Evolutionary conservation across 2,888 invertebrate genomes (phyloP), one percentile per base, ranked within the genome.

Genomic region (Therioaphis trifolii): DNA sequence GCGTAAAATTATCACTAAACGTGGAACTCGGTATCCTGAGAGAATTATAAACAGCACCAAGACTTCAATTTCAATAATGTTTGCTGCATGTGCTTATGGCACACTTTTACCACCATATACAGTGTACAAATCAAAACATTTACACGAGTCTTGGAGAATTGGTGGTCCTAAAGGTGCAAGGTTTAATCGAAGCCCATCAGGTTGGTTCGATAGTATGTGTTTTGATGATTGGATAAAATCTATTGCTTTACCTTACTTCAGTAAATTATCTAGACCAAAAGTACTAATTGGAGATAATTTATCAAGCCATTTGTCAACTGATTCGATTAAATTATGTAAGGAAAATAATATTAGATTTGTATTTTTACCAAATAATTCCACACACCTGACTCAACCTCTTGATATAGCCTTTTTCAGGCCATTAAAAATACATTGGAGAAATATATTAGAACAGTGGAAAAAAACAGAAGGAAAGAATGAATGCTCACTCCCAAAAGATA

Each of bases 111-210:
- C 86, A 14, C 85, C 84, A 27, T 85, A 86, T 76, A 85, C 86
- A 49, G 85, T 85, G 1, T 86, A 86, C 55, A 84, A 84, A 58
- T 71, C 84, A 27, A 68, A 84, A 29, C 84, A 86, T 84, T 55
- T 86, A 29, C 85, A 84, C 40, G 72, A 84, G 18, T 77, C 84
- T 63, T 86, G 86, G 86, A 84, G 69, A 49, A 84, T 69, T 35
- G 85, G 85, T 35, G 86, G 86, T 29, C 85, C 85, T 35, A 52
- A 76, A 69, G 68, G 63, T 61, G 55, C 84, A 7, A 27, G 82
- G 29, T 85, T 86, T 85, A 87, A 86, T 84, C 77, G 87, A 24
- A 86, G 86, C 4, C 85, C 84, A 74, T 86, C 85, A 78, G 88
- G 87, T n/a, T n/a, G n/a, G n/a, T n/a, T n/a, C n/a, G n/a, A n/a